These are phyloP conservation scores for Osmerus mordax DNA, from an alignment of 2,113 vertebrate genomes.

Conservation along the genomic window DNA sequence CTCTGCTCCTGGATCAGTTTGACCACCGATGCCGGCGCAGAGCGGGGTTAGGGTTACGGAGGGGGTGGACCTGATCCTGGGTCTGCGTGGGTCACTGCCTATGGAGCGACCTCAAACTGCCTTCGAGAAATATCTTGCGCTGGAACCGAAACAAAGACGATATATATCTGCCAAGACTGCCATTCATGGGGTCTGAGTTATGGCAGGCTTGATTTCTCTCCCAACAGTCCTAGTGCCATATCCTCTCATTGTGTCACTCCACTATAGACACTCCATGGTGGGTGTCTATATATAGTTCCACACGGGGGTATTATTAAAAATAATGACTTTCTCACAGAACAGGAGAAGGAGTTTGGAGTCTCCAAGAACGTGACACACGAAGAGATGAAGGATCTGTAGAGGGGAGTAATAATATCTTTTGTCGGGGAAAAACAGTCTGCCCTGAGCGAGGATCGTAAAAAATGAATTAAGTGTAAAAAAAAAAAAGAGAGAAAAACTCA, in stretches of 20 bases:
- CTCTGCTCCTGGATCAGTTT: no score
- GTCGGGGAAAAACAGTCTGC: neutral
- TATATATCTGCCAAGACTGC: constrained; percentile 42
- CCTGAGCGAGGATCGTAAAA: constrained; percentile 14
- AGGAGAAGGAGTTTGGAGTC: constrained; percentile 17
- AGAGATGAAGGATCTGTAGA: constrained; percentile 19
- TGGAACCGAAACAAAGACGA: constrained; percentile 1
- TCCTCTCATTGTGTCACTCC: constrained; percentile 64
- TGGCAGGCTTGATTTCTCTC: constrained; percentile 43
- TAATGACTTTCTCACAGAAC: constrained; percentile 43
- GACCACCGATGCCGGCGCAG: no score
- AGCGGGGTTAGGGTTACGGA: neutral
- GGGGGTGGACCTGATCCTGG: constrained; percentile 16
- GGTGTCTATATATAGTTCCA: constrained; percentile 54
- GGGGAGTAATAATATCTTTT: no score
- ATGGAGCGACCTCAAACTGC: neutral
- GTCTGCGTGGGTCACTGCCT: neutral
- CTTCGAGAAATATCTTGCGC: neutral
- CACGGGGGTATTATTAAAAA: constrained; percentile 50
- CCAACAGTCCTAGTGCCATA: constrained; percentile 49
- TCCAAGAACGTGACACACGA: constrained; percentile 14
- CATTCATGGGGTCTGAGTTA: constrained; percentile 46
- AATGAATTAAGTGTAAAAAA: constrained; percentile 11
- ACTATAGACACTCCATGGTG: constrained; percentile 30
- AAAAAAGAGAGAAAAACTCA: constrained; percentile 10